A percentile compares a stretch with the other conserved stretches of the same genome.
Conservation (phyloP, 1,140 invertebrate species). For the Triops cancriformis region DNA sequence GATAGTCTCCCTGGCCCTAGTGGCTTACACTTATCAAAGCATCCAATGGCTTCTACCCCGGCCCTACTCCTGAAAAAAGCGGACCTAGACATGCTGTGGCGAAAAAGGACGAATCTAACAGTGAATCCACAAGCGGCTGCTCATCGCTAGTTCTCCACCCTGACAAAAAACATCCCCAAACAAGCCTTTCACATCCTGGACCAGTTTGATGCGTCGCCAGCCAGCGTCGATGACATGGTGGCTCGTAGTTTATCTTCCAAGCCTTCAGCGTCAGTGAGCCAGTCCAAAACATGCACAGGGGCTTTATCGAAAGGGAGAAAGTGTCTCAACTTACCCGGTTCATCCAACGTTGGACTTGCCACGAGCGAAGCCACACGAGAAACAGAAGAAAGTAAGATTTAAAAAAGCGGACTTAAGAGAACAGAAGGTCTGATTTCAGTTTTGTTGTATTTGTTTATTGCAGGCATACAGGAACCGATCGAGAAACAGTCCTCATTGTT, state of each 20-base stretch:
- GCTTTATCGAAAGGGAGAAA: background rate
- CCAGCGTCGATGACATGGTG: background rate
- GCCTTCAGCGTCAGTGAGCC: background rate
- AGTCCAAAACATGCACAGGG: background rate
- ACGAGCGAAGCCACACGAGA: slow-evolving; percentile 3
- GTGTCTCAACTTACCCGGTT: background rate
- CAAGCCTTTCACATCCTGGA: background rate
- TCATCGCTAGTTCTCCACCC: slow-evolving; percentile 25
- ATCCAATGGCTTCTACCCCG: background rate
- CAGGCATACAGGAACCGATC: background rate
- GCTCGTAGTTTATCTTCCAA: background rate
- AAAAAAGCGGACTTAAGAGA: background rate
- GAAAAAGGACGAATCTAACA: slow-evolving; percentile 24
- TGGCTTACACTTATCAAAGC: background rate
- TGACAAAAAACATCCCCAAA: background rate
- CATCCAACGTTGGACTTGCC: background rate
- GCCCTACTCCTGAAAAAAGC: background rate
- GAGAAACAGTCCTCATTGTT: background rate
- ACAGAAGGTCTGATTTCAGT: background rate
- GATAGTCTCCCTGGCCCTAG: background rate
- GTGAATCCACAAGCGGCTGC: slow-evolving; percentile 26
- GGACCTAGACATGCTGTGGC: background rate
- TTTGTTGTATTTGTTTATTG: slow-evolving; percentile 11
- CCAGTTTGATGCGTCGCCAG: background rate
- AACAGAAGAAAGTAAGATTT: background rate